Conservation (phyloP, 2,113 vertebrate genomes). For the Rafetus swinhoei region DNA sequence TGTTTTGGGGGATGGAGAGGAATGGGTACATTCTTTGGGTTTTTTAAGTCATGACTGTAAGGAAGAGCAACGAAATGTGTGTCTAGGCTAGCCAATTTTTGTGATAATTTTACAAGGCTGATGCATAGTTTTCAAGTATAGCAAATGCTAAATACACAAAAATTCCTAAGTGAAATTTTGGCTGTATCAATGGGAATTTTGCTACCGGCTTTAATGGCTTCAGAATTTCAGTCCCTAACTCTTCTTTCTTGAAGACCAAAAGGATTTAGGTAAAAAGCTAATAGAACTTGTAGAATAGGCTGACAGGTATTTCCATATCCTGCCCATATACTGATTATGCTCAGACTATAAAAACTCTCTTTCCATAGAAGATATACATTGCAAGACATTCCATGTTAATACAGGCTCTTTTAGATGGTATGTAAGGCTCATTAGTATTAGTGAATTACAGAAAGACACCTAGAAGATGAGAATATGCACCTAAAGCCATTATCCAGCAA, state of each 20-base stretch:
- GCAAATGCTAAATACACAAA: neutral
- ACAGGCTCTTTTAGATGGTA: neutral
- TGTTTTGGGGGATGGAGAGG: constrained; percentile 11
- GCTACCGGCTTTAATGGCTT: neutral
- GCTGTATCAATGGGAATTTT: neutral
- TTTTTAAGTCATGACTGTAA: constrained; percentile 21
- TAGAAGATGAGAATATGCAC: neutral
- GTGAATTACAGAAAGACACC: neutral
- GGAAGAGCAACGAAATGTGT: neutral
- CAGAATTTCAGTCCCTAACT: neutral
- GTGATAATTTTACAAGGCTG: neutral
- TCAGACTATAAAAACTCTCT: neutral
- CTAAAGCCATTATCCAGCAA: constrained; percentile 4
- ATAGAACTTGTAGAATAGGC: neutral
- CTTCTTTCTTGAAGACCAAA: constrained; percentile 19
- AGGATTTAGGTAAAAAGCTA: constrained; percentile 16
- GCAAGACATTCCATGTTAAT: constrained; percentile 1
- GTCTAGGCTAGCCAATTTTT: neutral
- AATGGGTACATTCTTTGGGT: neutral
- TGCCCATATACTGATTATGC: neutral
- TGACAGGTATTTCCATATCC: constrained; percentile 1
- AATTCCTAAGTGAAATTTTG: neutral
- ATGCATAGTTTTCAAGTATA: neutral
- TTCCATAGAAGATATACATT: neutral
- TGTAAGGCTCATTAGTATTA: neutral